Conservation (phyloP, 2,797 vertebrate genomes). For the Yasuhikotakia modesta region DNA sequence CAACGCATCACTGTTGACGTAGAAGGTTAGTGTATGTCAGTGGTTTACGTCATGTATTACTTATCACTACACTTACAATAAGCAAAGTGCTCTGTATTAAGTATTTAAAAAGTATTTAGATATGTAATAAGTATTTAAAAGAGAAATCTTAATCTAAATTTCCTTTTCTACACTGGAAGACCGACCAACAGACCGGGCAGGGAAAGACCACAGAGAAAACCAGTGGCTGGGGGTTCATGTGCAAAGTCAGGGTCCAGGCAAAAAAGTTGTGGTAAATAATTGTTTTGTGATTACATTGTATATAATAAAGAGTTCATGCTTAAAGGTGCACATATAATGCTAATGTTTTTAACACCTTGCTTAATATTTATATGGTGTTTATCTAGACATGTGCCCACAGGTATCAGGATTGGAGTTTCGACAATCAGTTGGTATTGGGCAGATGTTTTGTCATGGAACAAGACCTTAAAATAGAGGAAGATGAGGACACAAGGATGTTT, state of each 20-base stretch:
- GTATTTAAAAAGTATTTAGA: neutral
- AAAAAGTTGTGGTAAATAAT: conserved; percentile 86
- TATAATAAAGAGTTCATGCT: neutral
- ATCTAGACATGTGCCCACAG: conserved; percentile 70
- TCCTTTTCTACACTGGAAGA: conserved; percentile 54
- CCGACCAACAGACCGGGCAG: neutral
- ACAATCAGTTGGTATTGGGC: conserved; percentile 63
- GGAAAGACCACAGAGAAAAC: conserved; percentile 80
- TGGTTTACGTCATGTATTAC: neutral
- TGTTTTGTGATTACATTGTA: too few species aligned
- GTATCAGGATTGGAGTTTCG: conserved; percentile 64
- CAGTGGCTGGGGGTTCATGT: conserved; percentile 94
- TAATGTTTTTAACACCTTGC: neutral
- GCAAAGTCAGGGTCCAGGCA: conserved; percentile 87
- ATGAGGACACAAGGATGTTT: conserved; percentile 74
- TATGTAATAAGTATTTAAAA: neutral
- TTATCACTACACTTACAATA: neutral
- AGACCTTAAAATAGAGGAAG: conserved; percentile 59
- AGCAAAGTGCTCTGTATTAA: neutral
- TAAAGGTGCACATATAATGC: neutral
- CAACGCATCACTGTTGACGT: conserved; percentile 79
- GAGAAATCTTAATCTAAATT: conserved; percentile 39
- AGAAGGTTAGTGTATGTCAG: conserved; percentile 73
- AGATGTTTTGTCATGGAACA: conserved; percentile 72
- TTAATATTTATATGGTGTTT: neutral